Evolutionary conservation across 2,113 vertebrate species (phyloP), one percentile per base, ranked within the genome.

Genomic region (Prietella phreatophila): DNA sequence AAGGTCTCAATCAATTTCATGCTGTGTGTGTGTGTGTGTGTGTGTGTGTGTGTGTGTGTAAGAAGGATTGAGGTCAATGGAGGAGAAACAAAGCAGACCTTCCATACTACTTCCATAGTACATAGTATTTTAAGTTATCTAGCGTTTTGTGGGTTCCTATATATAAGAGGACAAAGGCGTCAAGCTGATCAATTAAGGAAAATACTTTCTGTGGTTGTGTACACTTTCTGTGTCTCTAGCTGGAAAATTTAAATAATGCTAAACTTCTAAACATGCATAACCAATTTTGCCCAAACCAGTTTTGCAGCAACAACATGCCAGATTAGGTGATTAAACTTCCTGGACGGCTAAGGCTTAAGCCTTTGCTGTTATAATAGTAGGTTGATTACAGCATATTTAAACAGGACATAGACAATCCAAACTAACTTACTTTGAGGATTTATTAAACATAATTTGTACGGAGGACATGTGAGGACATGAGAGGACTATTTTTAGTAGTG

Each of bases 1-100:
- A n/a, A n/a, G n/a, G n/a, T n/a, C n/a, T n/a, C n/a, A n/a, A n/a
- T n/a, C n/a, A n/a, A n/a, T n/a, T n/a, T n/a, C n/a, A n/a, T n/a
- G n/a, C n/a, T 85, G 22, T 36, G 55, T 67, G 22, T 63, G 22
- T 9, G 7, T 82, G 20, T 58, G n/a, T 22, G 25, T 39, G 14
- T 75, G 50, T 36, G 47, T 56, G 67, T 30, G 30, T 85, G 67
- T 85, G 84, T 85, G 55, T 56, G 33, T 76, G 55, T 61, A 8
- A 7, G 65, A 33, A 30, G 42, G 42, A 36, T 36, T 17, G 27
- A 79, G 47, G 76, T 79, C 47, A 79, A 4, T 79, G 76, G 8
- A 53, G 27, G 50, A 79, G 39, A 30, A 79, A 55, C 47, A 79
- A 55, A 53, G 14, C 22, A 53, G 15, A 79, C 47, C 76, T 53